Base-by-base conservation (phyloP, 2,888 invertebrate genomes). In the Alentia gelatinosa region DNA sequence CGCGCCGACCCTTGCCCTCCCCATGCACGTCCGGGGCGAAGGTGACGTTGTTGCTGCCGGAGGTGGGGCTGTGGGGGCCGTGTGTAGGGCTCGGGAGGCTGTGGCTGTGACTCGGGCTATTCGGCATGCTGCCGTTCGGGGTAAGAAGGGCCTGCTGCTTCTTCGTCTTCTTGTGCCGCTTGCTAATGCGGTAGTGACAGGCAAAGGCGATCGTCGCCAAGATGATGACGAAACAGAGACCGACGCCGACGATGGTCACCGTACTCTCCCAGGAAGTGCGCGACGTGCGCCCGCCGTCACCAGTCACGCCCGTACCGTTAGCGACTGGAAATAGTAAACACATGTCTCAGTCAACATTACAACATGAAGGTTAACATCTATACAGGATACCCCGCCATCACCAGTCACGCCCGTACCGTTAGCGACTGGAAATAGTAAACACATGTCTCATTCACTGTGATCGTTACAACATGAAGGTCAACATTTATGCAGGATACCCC, bases 221-320 rank as follows among this genome's bases (percentile, higher is more conserved):
- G 39, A 95, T 92, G 89, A 95, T 94, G 47, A 95, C 89, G 23
- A 93, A 94, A 91, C 95, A 95, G 83, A 95, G 91, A n/a, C 93
- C 92, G 37, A 95, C 95, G 0, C 95, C 95, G 1, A 94, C 94
- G 26, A 95, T 94, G 40, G 95, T 95, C 19, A 95, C 94, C 0
- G 94, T 94, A 90, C 94, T 94, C 90, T 94, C 94, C 95, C 95
- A 94, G 23, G 94, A 93, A 7, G 91, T 89, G 12, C 56, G 35
- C 35, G 89, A 79, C 30, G 56, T 26, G 15, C 83, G 83, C 39
- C 50, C 91, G 63, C 75, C 75, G 30, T 75, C 89, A 12, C 89
- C 63, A 0, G 91, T 89, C 39, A 92, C 86, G 19, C 89, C 89
- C 9, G 91, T 91, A 47, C 79, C 84, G 42, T 93, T 93, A 47